Evolutionary conservation across 2,888 invertebrate genomes (phyloP).

Genomic region (Drosophila falleni): DNA sequence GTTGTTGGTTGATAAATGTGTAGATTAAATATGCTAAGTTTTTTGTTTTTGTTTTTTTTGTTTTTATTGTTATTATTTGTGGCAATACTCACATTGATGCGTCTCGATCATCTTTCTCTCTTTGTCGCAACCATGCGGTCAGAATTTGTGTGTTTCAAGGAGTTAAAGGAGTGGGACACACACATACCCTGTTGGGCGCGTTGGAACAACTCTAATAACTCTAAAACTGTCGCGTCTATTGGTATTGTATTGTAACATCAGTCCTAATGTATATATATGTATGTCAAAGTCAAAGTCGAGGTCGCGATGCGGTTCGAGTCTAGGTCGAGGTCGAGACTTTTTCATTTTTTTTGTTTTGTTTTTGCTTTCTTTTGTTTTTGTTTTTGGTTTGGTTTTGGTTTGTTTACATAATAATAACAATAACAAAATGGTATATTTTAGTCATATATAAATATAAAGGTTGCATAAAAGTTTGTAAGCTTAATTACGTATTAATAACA

Average conservation of each 20-base stretch:
- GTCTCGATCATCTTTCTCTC: conserved; percentile 69
- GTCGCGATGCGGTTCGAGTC: conserved; percentile 15
- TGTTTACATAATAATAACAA: conserved; percentile 81
- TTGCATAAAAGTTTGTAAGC: conserved; percentile 52
- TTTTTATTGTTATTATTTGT: conserved; percentile 55
- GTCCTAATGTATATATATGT: not conserved
- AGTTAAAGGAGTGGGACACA: conserved; percentile 66
- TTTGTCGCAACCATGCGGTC: conserved; percentile 71
- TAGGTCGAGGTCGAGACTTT: conserved; percentile 45
- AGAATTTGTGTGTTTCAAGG: conserved; percentile 67
- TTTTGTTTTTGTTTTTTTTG: conserved; percentile 35
- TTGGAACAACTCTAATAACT: conserved; percentile 69
- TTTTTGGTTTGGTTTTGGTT: conserved; percentile 52
- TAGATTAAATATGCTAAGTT: conserved; percentile 50
- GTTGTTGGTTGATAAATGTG: conserved; percentile 44
- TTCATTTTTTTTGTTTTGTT: conserved; percentile 43
- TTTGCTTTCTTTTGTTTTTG: conserved; percentile 48
- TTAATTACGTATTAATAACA: conserved; percentile 58
- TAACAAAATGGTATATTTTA: conserved; percentile 85
- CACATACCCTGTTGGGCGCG: conserved; percentile 58
- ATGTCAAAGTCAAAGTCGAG: conserved; percentile 22
- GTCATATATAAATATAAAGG: conserved; percentile 78
- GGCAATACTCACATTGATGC: conserved; percentile 78
- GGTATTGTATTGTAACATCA: conserved; percentile 24
- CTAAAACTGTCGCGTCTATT: conserved; percentile 56